Conservation (phyloP, 23 tunicate species). For the Aplidium turbinatum region DNA sequence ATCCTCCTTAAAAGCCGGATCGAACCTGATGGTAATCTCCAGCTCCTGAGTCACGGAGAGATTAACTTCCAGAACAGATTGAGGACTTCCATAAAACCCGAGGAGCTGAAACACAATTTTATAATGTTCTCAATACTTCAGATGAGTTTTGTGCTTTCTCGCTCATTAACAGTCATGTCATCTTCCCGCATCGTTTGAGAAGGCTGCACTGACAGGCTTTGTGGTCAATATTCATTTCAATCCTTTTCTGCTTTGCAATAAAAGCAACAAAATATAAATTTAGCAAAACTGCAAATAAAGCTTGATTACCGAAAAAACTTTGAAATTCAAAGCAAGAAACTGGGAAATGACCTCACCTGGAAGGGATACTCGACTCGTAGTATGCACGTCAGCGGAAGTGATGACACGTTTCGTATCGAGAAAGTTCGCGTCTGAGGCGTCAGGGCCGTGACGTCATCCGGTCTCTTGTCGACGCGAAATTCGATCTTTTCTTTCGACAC, state of each 20-base stretch:
- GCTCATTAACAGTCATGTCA: no score
- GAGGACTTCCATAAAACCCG: constrained; percentile 76
- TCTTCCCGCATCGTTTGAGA: no score
- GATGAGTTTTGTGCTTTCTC: not conserved
- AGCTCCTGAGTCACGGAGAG: constrained; percentile 59
- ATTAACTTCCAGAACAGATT: constrained; percentile 49
- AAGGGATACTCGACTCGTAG: constrained; percentile 76
- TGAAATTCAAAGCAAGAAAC: not conserved
- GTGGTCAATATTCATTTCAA: no score
- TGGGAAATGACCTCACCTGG: no score
- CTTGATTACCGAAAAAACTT: not conserved
- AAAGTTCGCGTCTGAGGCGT: constrained; percentile 63
- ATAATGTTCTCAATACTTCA: not conserved
- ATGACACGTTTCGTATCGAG: constrained; percentile 70
- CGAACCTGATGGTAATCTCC: constrained; percentile 77
- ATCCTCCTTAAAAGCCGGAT: constrained; percentile 87
- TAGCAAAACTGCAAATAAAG: no score
- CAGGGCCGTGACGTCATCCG: constrained; percentile 72
- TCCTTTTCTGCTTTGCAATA: no score
- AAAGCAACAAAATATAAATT: no score
- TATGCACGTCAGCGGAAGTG: constrained; percentile 82
- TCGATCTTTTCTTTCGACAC: constrained; percentile 50
- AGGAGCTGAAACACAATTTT: constrained; percentile 44
- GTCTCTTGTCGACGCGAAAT: constrained; percentile 78
- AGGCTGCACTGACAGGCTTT: no score